A percentile compares a stretch with the other conserved stretches of the same genome.
These are phyloP conservation scores for Kradibia gibbosae DNA, from an alignment of 1,140 invertebrate genomes.

Conservation along the genomic window DNA sequence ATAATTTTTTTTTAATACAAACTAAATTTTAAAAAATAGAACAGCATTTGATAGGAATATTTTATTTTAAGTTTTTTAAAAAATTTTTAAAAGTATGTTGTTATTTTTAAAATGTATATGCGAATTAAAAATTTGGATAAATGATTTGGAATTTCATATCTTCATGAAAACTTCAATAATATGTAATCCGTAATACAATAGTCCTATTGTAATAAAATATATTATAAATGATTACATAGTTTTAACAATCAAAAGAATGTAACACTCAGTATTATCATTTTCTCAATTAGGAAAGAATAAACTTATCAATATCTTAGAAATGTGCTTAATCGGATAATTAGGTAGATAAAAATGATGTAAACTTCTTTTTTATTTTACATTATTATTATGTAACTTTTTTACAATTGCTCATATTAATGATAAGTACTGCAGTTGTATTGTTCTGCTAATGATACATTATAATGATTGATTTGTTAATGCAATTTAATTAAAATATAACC, in stretches of 20 bases:
- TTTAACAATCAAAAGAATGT: not conserved
- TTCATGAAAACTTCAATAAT: conserved; percentile 12
- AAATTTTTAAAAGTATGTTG: too few relatives aligned
- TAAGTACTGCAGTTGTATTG: conserved; percentile 19
- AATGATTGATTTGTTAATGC: conserved; percentile 5
- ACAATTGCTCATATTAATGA: conserved; percentile 20
- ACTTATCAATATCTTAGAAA: conserved; percentile 24
- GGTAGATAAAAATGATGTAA: conserved; percentile 29
- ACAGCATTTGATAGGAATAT: too few relatives aligned
- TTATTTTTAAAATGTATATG: too few relatives aligned
- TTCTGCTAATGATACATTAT: conserved; percentile 12
- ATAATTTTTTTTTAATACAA: not conserved
- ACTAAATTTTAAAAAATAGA: not conserved
- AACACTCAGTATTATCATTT: not conserved
- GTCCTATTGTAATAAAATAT: conserved; percentile 30
- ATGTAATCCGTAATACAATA: conserved; percentile 14
- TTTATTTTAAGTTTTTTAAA: too few relatives aligned
- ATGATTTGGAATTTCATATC: conserved; percentile 20
- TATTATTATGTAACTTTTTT: conserved; percentile 37
- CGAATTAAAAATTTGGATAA: too few relatives aligned
- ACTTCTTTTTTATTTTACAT: conserved; percentile 40
- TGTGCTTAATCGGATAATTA: conserved; percentile 8
- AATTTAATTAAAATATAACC: conserved; percentile 12
- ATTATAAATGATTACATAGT: conserved; percentile 31
- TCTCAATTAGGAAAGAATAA: not conserved